Evolutionary conservation across 2,113 vertebrate genomes (phyloP).

Genomic region (Hippoglossus stenolepis): DNA sequence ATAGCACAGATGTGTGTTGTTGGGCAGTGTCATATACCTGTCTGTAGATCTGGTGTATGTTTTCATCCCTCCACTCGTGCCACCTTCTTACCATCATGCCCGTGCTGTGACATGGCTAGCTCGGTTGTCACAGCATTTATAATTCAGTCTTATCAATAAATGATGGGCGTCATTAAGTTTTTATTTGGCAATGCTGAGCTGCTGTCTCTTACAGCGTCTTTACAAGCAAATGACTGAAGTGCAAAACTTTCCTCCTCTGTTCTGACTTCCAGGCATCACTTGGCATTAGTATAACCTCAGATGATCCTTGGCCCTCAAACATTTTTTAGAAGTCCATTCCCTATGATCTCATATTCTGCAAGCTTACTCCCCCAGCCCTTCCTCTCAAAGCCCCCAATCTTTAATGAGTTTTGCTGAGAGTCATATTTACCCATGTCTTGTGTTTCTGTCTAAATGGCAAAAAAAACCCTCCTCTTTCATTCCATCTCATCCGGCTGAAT

Average conservation of each 20-base stretch:
- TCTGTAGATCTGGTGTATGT: slow-evolving; percentile 42
- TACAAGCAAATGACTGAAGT: slow-evolving; percentile 67
- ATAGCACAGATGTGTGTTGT: slow-evolving; percentile 48
- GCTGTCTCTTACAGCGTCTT: slow-evolving; percentile 67
- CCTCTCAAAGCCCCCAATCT: slow-evolving; percentile 38
- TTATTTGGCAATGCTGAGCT: slow-evolving; percentile 69
- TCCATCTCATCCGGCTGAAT: slow-evolving; percentile 59
- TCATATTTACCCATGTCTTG: slow-evolving; percentile 70
- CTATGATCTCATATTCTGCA: slow-evolving; percentile 72
- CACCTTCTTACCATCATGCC: slow-evolving; percentile 52
- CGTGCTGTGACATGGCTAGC: slow-evolving; percentile 64
- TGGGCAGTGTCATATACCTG: slow-evolving; percentile 47
- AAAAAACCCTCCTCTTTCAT: slow-evolving; percentile 49
- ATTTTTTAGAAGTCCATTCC: slow-evolving; percentile 67
- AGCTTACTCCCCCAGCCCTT: slow-evolving; percentile 43
- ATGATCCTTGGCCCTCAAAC: slow-evolving; percentile 63
- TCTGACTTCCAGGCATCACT: slow-evolving; percentile 74
- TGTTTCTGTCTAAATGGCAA: slow-evolving; percentile 66
- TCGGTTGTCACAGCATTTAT: slow-evolving; percentile 73
- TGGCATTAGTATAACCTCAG: slow-evolving; percentile 69
- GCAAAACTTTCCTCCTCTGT: slow-evolving; percentile 66
- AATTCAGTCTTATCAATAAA: slow-evolving; percentile 79
- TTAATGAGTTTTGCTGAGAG: slow-evolving; percentile 73
- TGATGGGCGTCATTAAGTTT: slow-evolving; percentile 75
- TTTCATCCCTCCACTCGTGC: slow-evolving; percentile 38